Base-by-base conservation (phyloP, 2,113 vertebrate genomes). In the Phoenicopterus ruber region DNA sequence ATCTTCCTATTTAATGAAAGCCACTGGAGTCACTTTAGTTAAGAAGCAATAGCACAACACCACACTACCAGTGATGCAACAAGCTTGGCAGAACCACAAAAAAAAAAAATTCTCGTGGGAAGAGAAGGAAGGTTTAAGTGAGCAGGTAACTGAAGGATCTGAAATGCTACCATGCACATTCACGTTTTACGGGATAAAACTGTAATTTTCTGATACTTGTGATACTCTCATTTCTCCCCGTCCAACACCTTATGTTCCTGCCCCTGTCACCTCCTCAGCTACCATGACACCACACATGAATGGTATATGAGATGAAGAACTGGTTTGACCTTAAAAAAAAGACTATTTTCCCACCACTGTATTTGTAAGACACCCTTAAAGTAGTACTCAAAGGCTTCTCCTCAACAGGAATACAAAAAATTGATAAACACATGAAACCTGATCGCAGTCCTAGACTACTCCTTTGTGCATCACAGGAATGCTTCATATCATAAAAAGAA, bases 211-310 rank as follows among this genome's bases (percentile, higher is more conserved):
- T 9, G 11, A 59, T 32, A 57, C 6, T 84, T 74, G 66, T 9
- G 11, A 59, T 32, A 57, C 6, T 46, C 11, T 40, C 20, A 40
- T 7, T 73, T 50, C 54, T 57, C 36, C 52, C 63, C 49, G 63
- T 61, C 36, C 86, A 77, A 25, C 17, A 34, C 15, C 12, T 0
- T 24, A 38, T 19, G 36, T 36, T 73, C 63, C 76, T 77, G 44
- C 34, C 61, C 72, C 42, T 62, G n/a, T 63, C 52, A 85, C 36
- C 55, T 57, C 57, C 49, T 61, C 63, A 78, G 58, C 29, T 54
- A 86, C 16, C 16, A 21, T 2, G 7, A 80, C 11, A 47, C 8
- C 20, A 46, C 0, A 4, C 20, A 42, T 1, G 0, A 86, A 54
- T 11, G 4, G 12, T 16, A 44, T 1, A 82, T 0, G 1, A 79